Conservation (phyloP, 1,140 invertebrate genomes). For the Scaptomyza hsui region DNA sequence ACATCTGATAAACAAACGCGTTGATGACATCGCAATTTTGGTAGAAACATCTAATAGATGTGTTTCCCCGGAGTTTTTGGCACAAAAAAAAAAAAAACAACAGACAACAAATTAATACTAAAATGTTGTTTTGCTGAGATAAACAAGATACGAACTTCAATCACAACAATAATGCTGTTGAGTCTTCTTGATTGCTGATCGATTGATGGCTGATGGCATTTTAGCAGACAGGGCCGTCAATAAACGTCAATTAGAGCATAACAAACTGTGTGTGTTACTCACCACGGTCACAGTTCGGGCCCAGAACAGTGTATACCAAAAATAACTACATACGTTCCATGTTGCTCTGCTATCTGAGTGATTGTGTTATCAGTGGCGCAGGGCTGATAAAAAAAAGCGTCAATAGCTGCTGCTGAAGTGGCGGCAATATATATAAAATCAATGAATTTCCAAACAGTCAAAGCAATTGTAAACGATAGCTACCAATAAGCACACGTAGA, state of each 20-base stretch:
- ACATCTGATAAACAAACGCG: conserved; percentile 20
- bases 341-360: conserved; percentile 33
- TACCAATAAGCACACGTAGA: conserved; percentile 55
- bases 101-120: conserved; percentile 10
- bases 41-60: conserved; percentile 20
- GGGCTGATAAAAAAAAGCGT: conserved; percentile 45
- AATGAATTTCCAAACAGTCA: conserved; percentile 64
- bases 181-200: conserved; percentile 30
- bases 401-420: conserved; percentile 33
- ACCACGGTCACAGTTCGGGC: conserved; percentile 16
- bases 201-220: conserved; percentile 28
- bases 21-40: conserved; percentile 29
- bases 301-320: conserved; percentile 54
- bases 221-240: conserved; percentile 16
- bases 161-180: conserved; percentile 40
- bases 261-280: conserved; percentile 43
- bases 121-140: conserved; percentile 31
- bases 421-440: conserved; percentile 65
- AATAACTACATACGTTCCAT: conserved; percentile 46
- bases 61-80: conserved; percentile 54
- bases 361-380: conserved; percentile 37
- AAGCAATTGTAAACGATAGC: conserved; percentile 66
- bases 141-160: conserved; percentile 57
- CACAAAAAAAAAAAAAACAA: conserved; percentile 3
- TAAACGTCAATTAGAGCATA: conserved; percentile 40